These are phyloP conservation scores for Synchiropus splendidus DNA, from an alignment of 2,113 vertebrate genomes.

Conservation along the genomic window DNA sequence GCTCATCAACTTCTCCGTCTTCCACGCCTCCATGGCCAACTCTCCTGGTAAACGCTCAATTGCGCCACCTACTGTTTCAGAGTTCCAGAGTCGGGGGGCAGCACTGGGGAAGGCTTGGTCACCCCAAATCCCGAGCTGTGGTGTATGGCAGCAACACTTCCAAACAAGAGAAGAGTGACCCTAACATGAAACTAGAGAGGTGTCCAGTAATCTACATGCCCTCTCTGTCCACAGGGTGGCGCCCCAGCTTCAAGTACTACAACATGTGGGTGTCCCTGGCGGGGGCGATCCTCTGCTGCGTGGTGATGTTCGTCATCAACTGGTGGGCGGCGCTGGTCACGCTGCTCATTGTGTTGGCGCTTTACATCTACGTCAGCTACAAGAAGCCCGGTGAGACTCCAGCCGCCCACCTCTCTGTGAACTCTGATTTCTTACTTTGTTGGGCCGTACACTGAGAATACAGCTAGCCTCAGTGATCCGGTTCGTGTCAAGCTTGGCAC, in stretches of 20 bases:
- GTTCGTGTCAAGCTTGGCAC: neutral
- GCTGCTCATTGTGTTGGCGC: conserved; percentile 86
- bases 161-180: too few species aligned
- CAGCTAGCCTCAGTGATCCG: too few species aligned
- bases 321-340: conserved; percentile 95
- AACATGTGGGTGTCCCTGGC: conserved; percentile 95
- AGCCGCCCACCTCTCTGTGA: too few species aligned
- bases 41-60: conserved; percentile 77
- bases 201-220: too few species aligned
- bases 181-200: too few species aligned
- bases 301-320: conserved; percentile 97
- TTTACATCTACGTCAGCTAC: conserved; percentile 95
- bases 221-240: conserved; percentile 75
- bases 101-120: too few species aligned
- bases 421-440: too few species aligned
- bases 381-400: conserved; percentile 82
- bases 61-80: neutral
- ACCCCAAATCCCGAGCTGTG: too few species aligned
- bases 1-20: conserved; percentile 96
- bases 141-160: too few species aligned
- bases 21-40: conserved; percentile 92
- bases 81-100: too few species aligned
- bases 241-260: conserved; percentile 94
- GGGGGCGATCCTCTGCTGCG: conserved; percentile 86
- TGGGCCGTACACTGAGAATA: too few species aligned